Evolutionary conservation across 2,797 vertebrate genomes (phyloP), one percentile per base, ranked within the genome.

Genomic region (Silurus lanzhouensis): DNA sequence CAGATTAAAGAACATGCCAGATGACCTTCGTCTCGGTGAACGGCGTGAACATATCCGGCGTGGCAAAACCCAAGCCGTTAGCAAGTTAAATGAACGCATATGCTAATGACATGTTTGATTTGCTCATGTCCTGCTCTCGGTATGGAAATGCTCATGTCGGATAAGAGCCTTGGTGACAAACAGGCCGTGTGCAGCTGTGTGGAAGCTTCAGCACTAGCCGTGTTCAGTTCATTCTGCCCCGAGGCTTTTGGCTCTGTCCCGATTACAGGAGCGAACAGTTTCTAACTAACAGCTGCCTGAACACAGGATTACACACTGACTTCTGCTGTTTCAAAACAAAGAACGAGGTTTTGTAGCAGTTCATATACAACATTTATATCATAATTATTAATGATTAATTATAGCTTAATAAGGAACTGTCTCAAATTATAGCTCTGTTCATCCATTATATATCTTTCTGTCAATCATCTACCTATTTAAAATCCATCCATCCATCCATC

Each of bases 71-170:
- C 86, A 74, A 64, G 87, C 87, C 81, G 87, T 91, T 91, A 87
- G 89, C 90, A 89, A 91, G 89, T 90, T 76, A 90, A 89, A 90
- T 91, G 83, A 90, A 86, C 63, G 88, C 89, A 88, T 91, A 91
- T 90, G 90, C 88, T 91, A 91, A 90, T 89, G 88, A 89, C 90
- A 89, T 74, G 84, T 87, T 89, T 82, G 89, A 90, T 90, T 90
- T 88, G 86, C 82, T 84, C 78, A 79, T 27, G 85, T 88, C 75
- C 72, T 84, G 86, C 75, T 77, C 86, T 82, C 82, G 72, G 75
- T 89, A 87, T 89, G 90, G 87, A 85, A 88, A 88, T 84, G 86
- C 55, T 90, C 90, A 85, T 84, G 86, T 88, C 83, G 86, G 86
- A 88, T 89, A 71, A 87, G 84, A 75, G 76, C 75, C 80, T 38